phyloP scores from a whole-genome alignment of 2,113 vertebrate genomes.

The Corythoichthys intestinalis region DNA sequence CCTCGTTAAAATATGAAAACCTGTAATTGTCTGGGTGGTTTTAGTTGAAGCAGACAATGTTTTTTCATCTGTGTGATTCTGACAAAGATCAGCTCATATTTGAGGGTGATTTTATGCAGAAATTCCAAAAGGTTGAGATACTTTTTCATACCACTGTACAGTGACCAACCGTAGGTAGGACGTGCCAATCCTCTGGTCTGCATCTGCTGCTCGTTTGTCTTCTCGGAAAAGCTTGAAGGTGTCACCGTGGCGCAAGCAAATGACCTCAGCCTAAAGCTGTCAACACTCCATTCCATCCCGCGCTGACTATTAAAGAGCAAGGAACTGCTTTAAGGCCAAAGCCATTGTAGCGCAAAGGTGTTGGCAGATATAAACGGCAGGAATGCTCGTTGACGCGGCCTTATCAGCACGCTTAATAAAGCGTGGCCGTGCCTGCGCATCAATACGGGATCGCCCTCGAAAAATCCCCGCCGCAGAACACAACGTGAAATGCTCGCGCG shows the following conservation, averaged over 20 bases:
- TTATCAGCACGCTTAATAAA: slow-evolving; percentile 66
- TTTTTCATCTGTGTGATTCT: too few species aligned
- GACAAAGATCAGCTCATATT: too few species aligned
- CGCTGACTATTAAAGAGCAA: slow-evolving; percentile 62
- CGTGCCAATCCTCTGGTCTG: slow-evolving; percentile 22
- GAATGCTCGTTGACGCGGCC: slow-evolving; percentile 64
- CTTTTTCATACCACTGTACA: too few species aligned
- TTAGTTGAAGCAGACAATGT: too few species aligned
- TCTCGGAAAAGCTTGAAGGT: slow-evolving; percentile 66
- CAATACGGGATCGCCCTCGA: slow-evolving; percentile 41
- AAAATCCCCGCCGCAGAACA: slow-evolving; percentile 10
- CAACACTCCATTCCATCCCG: slow-evolving; percentile 75
- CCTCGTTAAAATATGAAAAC: too few species aligned
- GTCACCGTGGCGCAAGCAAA: slow-evolving; percentile 67
- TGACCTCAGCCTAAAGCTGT: slow-evolving; percentile 77
- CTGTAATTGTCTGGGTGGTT: too few species aligned
- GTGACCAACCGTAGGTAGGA: slow-evolving; percentile 9
- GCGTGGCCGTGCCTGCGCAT: slow-evolving; percentile 41
- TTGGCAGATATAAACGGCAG: slow-evolving; percentile 72
- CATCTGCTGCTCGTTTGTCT: slow-evolving; percentile 44
- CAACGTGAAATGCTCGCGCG: slow-evolving; percentile 9
- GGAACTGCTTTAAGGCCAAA: slow-evolving; percentile 47
- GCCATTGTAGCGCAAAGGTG: slow-evolving; percentile 72
- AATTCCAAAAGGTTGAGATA: too few species aligned
- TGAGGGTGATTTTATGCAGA: too few species aligned